Evolutionary conservation across 1,140 invertebrate species (phyloP), one percentile per base, ranked within the genome.

Genomic region (Cephus cinctus): DNA sequence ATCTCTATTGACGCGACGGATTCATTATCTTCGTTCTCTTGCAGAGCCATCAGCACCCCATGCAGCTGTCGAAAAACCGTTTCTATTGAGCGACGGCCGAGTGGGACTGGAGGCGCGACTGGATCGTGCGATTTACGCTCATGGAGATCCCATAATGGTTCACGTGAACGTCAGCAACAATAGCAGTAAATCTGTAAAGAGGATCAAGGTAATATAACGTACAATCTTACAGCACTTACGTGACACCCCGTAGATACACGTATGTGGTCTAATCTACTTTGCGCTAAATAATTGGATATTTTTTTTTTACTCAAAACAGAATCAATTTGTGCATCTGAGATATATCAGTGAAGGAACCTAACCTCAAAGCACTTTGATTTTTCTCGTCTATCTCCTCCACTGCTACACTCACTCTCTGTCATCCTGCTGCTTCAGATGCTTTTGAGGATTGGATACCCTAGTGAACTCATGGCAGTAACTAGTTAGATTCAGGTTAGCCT

Each of bases 131-230:
- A 89, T 91, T 61, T 97, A 98, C 72, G 82, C 81, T 2, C 96
- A 98, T 68, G 96, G 94, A 6, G 95, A 98, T 68, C 82, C 88
- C 2, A 87, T 99, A 48, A 81, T 84, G 36, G 89, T 98, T 0
- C 91, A 88, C 65, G 85, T 98, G 5, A 81, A 87, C 49, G 84
- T 99, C 38, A 85, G 85, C 53, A 99, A 99, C 74, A 94, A 94
- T 59, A 97, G 93, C 59, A 92, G 88, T 65, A 97, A 96, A 77
- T 95, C 91, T 48, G 90, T 98, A 5, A 87, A 93, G 63, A 89
- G 94, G 76, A 89, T 99, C 50, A 92, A 86, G 81, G 87, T 88
- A 83, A 80, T 80, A n/a, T 78, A 42, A 47, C 20, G 12, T 14
- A 21, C 31, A 27, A 27, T 20, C 5, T 44, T 43, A 20, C 30